These are phyloP conservation scores for Helogale parvula DNA, from an alignment of 2,113 vertebrate species.

Conservation along the genomic window DNA sequence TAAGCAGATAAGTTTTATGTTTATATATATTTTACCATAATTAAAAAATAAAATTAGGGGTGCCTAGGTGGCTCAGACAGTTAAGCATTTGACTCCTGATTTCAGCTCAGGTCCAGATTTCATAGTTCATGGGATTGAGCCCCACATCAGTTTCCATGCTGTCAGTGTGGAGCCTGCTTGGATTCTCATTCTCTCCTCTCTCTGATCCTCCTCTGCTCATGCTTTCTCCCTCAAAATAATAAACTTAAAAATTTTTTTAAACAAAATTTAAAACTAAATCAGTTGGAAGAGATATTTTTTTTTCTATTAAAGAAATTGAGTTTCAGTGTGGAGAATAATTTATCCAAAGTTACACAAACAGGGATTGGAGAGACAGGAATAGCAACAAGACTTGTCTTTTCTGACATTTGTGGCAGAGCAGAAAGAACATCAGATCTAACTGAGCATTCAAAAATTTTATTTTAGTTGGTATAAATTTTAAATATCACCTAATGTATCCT, in stretches of 20 bases:
- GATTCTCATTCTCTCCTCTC: too few relatives aligned
- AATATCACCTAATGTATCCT: neutral
- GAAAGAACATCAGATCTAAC: neutral
- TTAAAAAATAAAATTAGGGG: neutral
- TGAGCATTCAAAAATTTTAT: neutral
- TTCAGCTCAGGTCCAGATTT: too few relatives aligned
- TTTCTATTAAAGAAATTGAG: neutral
- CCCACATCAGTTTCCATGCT: too few relatives aligned
- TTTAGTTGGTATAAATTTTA: neutral
- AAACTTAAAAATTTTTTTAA: too few relatives aligned
- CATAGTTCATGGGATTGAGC: too few relatives aligned
- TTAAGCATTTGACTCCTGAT: too few relatives aligned
- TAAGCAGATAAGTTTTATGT: neutral
- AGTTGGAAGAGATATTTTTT: neutral
- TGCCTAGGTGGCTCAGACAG: too few relatives aligned
- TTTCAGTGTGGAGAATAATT: neutral
- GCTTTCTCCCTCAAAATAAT: too few relatives aligned
- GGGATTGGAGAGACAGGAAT: neutral
- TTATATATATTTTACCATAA: neutral
- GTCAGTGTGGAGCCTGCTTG: too few relatives aligned
- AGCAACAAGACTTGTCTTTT: neutral
- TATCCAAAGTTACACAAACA: neutral
- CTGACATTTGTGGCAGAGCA: neutral
- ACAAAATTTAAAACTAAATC: neutral
- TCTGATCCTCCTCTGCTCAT: too few relatives aligned